Base-by-base conservation (phyloP, 2,888 invertebrate species). In the Dasypogon diadema region DNA sequence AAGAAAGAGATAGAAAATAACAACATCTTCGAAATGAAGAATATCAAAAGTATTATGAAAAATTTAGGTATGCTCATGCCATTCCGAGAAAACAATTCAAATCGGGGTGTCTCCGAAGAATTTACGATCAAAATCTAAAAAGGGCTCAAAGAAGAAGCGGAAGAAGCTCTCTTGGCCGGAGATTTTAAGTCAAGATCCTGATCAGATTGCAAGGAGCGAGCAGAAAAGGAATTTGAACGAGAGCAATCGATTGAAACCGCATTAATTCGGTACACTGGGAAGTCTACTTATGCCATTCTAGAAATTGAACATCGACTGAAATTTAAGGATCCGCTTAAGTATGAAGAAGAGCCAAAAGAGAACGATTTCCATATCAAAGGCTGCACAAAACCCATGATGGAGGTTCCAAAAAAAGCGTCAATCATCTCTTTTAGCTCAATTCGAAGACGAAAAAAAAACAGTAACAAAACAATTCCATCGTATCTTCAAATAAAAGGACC, bases 91-190 rank as follows among this genome's bases (percentile, higher is more conserved):
- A 82, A 83, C 46, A 84, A 84, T 37, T 58, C 46, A 8, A 85
- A 85, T 80, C 83, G 85, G 18, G n/a, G 84, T 91, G 0, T 89
- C 91, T 0, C 90, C 90, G 0, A 91, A 91, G 81, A 91, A 91
- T 83, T 85, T 91, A 80, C 87, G 91, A 16, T 89, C 90, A 0
- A 90, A 89, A 77, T 84, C 84, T 8, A 82, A 83, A 26, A 84
- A 84, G 77, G 84, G 84, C 70, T 75, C 80, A 4, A 80, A 18
- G 12, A 79, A 79, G 54, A 78, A 79, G 55, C 83, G 83, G 75
- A 85, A 85, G 77, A 85, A 84, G 78, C 84, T 86, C 75, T 85
- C 85, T 12, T 86, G 85, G 85, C 83, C 85, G 2, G 87, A 86
- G 79, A 83, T 86, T 51, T 80, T 86, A 0, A 85, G 83, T 0